Percentiles rank a stretch among this genome's conserved stretches.
These are phyloP conservation scores for Seira musarum DNA, from an alignment of 2,888 invertebrate species.

Conservation along the genomic window DNA sequence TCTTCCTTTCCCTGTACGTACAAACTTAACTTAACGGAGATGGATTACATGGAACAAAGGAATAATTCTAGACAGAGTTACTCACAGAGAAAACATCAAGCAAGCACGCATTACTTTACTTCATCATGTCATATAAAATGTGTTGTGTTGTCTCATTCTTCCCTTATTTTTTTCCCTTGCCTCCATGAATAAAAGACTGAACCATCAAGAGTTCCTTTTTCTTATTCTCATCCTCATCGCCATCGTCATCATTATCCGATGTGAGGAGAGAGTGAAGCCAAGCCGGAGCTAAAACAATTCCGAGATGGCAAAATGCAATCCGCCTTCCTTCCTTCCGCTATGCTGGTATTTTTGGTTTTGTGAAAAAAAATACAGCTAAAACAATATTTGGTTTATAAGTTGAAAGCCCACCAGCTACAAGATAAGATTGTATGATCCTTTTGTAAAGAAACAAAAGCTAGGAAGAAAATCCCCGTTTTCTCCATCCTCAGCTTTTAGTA, in stretches of 20 bases:
- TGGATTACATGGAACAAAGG: slow-evolving; percentile 53
- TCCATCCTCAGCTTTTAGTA: no score
- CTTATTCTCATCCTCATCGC: no score
- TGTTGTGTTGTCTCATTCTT: slow-evolving; percentile 42
- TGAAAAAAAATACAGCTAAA: no score
- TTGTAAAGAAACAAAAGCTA: slow-evolving; percentile 43
- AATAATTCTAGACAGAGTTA: slow-evolving; percentile 40
- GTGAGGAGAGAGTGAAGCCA: no score
- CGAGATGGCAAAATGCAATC: background rate
- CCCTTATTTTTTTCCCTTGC: background rate
- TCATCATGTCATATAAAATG: slow-evolving; percentile 47
- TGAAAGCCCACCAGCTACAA: background rate
- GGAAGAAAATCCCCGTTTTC: slow-evolving; percentile 48
- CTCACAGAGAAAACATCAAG: slow-evolving; percentile 24
- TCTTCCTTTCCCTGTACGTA: no score
- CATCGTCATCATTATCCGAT: slow-evolving; percentile 24
- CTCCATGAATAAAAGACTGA: slow-evolving; percentile 37
- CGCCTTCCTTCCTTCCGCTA: background rate
- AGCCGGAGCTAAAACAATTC: background rate
- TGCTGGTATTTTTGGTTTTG: no score
- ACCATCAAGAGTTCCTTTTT: background rate
- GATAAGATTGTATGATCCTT: slow-evolving; percentile 33
- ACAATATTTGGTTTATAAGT: background rate
- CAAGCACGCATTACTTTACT: slow-evolving; percentile 36
- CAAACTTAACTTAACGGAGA: slow-evolving; percentile 50